These are phyloP conservation scores for Silvanus unidentatus DNA, from an alignment of 2,888 invertebrate genomes.

Conservation along the genomic window DNA sequence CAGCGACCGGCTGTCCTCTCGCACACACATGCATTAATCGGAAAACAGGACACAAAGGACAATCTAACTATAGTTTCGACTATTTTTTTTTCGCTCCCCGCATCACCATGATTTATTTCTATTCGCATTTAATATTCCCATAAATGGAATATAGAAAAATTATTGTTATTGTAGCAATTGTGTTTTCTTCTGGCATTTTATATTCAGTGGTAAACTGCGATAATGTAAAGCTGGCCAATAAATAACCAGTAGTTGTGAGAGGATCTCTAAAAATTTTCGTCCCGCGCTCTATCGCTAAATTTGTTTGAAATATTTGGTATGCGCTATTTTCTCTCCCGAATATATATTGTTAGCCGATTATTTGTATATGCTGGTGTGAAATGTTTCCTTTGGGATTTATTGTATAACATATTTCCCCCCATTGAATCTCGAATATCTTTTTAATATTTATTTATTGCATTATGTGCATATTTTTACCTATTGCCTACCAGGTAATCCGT, in stretches of 20 bases:
- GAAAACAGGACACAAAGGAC: too few relatives aligned
- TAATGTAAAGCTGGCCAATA: constrained; percentile 10
- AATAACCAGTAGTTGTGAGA: constrained; percentile 8
- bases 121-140: not conserved
- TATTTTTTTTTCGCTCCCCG: too few relatives aligned
- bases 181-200: constrained; percentile 7
- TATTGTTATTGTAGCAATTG: constrained; percentile 8
- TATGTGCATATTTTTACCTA: too few relatives aligned
- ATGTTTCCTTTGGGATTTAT: constrained; percentile 19
- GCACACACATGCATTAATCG: too few relatives aligned
- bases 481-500: too few relatives aligned
- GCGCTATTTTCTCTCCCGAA: constrained; percentile 22
- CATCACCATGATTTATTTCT: too few relatives aligned
- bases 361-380: constrained; percentile 18
- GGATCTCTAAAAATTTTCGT: constrained; percentile 26
- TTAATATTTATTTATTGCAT: not conserved
- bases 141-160: not conserved
- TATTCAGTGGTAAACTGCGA: constrained; percentile 11
- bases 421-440: constrained; percentile 13
- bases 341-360: constrained; percentile 26
- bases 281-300: constrained; percentile 29
- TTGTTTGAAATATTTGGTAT: constrained; percentile 28
- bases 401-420: constrained; percentile 23
- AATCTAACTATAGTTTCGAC: too few relatives aligned
- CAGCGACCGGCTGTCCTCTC: too few relatives aligned